A percentile compares a stretch with the other conserved stretches of the same genome.
Evolutionary conservation across 2,888 invertebrate genomes (phyloP).

Genomic region (Panopea generosa): DNA sequence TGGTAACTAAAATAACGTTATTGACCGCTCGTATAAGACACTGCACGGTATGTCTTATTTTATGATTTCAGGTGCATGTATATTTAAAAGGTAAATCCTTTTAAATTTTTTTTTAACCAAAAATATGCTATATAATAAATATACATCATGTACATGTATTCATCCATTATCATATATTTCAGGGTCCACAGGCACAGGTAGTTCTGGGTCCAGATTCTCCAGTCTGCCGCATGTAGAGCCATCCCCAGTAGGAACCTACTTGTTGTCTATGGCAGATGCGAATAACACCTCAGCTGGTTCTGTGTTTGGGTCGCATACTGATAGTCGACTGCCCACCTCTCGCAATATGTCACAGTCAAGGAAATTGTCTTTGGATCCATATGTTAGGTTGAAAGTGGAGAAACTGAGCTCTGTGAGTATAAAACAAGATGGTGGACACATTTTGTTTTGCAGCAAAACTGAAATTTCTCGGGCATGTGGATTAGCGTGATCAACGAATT

Average conservation of each 20-base stretch:
- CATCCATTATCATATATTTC: not conserved
- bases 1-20: too few relatives aligned
- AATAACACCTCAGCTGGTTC: constrained; percentile 28
- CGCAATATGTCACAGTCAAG: constrained; percentile 63
- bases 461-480: too few relatives aligned
- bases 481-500: too few relatives aligned
- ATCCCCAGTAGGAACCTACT: constrained; percentile 40
- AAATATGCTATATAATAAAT: too few relatives aligned
- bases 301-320: constrained; percentile 30
- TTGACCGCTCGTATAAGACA: too few relatives aligned
- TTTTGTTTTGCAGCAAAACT: too few relatives aligned
- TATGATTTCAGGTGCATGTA: too few relatives aligned
- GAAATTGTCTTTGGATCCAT: constrained; percentile 77
- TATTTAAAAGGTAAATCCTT: too few relatives aligned
- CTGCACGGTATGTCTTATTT: too few relatives aligned
- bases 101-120: too few relatives aligned
- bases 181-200: constrained; percentile 27
- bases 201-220: constrained; percentile 34
- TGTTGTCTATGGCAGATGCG: constrained; percentile 18
- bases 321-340: constrained; percentile 27
- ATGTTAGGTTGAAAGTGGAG: constrained; percentile 74
- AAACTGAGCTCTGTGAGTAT: constrained; percentile 62
- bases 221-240: constrained; percentile 33
- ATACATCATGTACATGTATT: too few relatives aligned
- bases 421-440: too few relatives aligned